A percentile compares a stretch with the other conserved stretches of the same genome.
phyloP scores from a whole-genome alignment of 2,113 vertebrate genomes.

The Cyprinodon variegatus region DNA sequence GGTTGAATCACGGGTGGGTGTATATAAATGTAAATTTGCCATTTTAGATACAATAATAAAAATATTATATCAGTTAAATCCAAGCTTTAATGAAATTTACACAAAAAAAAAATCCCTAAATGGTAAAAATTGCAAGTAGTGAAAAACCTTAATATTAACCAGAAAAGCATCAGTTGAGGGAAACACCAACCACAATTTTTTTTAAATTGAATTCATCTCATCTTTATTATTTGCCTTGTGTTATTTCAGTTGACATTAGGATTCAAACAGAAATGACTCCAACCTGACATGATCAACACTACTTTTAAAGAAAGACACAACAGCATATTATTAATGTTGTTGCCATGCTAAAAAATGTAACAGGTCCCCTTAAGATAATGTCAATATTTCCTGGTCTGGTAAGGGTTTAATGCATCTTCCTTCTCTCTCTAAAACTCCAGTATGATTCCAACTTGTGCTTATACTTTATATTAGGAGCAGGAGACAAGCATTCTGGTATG shows the following conservation, averaged over 20 bases:
- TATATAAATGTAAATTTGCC: too few relatives aligned
- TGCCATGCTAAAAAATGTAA: neutral
- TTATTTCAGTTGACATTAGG: neutral
- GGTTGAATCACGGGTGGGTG: too few relatives aligned
- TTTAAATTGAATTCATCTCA: too few relatives aligned
- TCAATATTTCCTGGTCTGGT: conserved; percentile 1
- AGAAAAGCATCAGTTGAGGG: too few relatives aligned
- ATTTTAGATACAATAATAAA: too few relatives aligned
- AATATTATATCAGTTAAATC: too few relatives aligned
- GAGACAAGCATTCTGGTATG: neutral
- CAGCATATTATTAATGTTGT: neutral
- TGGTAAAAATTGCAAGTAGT: too few relatives aligned
- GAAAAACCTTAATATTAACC: too few relatives aligned
- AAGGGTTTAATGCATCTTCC: neutral
- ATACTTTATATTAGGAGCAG: neutral
- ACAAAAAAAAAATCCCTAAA: too few relatives aligned
- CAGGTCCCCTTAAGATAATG: conserved; percentile 2
- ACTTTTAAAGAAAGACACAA: neutral
- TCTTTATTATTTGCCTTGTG: neutral
- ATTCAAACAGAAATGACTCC: neutral
- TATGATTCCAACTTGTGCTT: neutral
- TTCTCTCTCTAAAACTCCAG: neutral
- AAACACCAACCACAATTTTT: too few relatives aligned
- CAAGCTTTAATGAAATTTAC: too few relatives aligned
- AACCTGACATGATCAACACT: neutral